These are phyloP conservation scores for Lochmaea capreae DNA, from an alignment of 2,888 invertebrate genomes.

Conservation along the genomic window DNA sequence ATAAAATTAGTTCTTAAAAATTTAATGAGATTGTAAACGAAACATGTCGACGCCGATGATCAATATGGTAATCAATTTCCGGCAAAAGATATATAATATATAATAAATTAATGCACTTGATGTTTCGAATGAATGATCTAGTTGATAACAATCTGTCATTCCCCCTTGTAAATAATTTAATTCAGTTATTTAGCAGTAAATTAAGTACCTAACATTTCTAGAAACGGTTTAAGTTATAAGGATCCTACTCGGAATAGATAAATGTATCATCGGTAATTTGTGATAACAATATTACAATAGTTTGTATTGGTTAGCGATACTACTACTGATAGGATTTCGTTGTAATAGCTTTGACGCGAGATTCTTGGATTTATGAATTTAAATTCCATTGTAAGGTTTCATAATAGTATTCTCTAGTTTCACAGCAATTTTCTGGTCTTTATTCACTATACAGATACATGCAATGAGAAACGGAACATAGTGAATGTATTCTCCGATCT, in stretches of 20 bases:
- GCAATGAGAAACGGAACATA: too few species aligned
- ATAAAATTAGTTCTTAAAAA: too few species aligned
- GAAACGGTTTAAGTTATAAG: conserved; percentile 2
- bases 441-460: too few species aligned
- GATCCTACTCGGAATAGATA: conserved; percentile 1
- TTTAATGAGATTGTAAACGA: too few species aligned
- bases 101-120: neutral
- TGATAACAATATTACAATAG: neutral
- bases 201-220: neutral
- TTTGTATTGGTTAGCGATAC: neutral
- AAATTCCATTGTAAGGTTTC: neutral
- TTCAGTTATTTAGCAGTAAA: neutral
- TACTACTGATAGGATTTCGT: neutral
- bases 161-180: neutral
- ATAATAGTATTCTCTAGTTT: neutral
- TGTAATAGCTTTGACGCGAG: neutral
- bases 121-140: neutral
- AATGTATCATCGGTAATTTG: neutral
- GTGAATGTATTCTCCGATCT: too few species aligned
- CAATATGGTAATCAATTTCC: neutral
- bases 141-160: neutral
- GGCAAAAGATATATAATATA: neutral
- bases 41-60: neutral
- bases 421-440: too few species aligned
- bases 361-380: neutral